Evolutionary conservation across 2,888 invertebrate species (phyloP), one percentile per base, ranked within the genome.

Genomic region (Laothoe populi): DNA sequence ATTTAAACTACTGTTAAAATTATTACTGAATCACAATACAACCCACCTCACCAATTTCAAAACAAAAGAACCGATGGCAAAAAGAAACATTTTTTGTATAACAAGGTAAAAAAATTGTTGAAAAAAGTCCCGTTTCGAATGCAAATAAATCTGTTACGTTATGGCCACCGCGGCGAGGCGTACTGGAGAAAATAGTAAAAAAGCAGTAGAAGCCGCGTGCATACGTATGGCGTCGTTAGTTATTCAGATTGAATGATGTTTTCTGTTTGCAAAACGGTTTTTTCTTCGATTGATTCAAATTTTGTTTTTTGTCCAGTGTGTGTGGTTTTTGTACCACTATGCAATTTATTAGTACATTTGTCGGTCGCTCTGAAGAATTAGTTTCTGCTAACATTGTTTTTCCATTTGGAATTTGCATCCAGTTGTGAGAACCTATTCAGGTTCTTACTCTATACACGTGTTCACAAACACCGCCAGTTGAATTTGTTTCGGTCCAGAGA

Each of bases 201-300:
- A 87, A 88, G 86, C 84, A 87, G 90, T 90, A 73, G 71, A 70
- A 75, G 73, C 69, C 75, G 70, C 66, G 78, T 77, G 80, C 88
- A 89, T 88, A 88, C 82, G 82, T 89, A 89, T 88, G 76, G 75
- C 79, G 83, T 90, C 88, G 87, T 91, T 89, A 91, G 86, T 80
- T 81, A 82, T 84, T 81, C 79, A 73, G 82, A 82, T 83, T 83
- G 89, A 90, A 80, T 86, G 88, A 86, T 86, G 75, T 82, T 72
- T 75, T 77, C 75, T 76, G 72, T 73, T 73, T 71, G 69, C 67
- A 67, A 71, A 64, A 60, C 62, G 63, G 60, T 66, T 74, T 79
- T 83, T 60, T 67, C 65, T 13, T 38, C 38, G 38, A 66, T 67
- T 61, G 62, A 66, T 46, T 72, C 40, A 68, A 67, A 64, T 65